Conservation (phyloP, 92 coral and sea anemone species). For the Palythoa grandis region DNA sequence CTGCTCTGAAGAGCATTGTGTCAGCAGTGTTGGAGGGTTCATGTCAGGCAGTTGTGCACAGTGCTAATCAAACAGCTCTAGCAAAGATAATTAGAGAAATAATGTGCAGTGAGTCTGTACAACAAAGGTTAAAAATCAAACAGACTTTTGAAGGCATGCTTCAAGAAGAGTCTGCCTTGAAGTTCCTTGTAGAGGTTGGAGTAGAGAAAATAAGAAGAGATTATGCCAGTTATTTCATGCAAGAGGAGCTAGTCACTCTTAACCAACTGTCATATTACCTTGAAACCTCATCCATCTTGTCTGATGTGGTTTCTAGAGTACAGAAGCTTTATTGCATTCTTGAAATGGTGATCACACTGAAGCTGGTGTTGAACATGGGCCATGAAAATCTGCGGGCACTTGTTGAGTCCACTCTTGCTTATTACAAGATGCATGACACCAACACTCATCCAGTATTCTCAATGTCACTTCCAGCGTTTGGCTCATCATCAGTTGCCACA, state of each 20-base stretch:
- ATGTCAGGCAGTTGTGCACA: slow-evolving; percentile 85
- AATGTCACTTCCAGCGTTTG: slow-evolving; percentile 90
- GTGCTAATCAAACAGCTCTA: slow-evolving; percentile 79
- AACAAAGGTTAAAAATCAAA: slow-evolving; percentile 57
- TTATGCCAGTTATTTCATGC: slow-evolving; percentile 80
- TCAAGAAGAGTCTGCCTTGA: slow-evolving; percentile 55
- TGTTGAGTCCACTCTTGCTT: slow-evolving; percentile 77
- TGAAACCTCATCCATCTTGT: slow-evolving; percentile 44
- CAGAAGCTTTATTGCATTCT: slow-evolving; percentile 84
- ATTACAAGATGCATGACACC: slow-evolving; percentile 70
- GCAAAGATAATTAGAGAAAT: slow-evolving; percentile 79
- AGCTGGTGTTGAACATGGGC: slow-evolving; percentile 71
- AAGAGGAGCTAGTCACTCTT: slow-evolving; percentile 87
- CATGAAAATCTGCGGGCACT: slow-evolving; percentile 82
- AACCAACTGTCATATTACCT: slow-evolving; percentile 78
- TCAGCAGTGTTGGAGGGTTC: slow-evolving; percentile 74
- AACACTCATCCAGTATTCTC: slow-evolving; percentile 82
- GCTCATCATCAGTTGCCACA: slow-evolving; percentile 79
- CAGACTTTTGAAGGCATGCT: slow-evolving; percentile 52
- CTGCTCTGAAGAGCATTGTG: slow-evolving; percentile 65
- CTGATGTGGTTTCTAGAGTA: slow-evolving; percentile 69
- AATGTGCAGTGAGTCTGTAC: slow-evolving; percentile 76
- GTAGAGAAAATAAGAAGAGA: slow-evolving; percentile 83
- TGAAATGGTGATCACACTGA: slow-evolving; percentile 79
- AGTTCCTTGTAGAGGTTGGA: slow-evolving; percentile 84